These are phyloP conservation scores for Tachyglossus aculeatus DNA, from an alignment of 2,797 vertebrate species.

Conservation along the genomic window DNA sequence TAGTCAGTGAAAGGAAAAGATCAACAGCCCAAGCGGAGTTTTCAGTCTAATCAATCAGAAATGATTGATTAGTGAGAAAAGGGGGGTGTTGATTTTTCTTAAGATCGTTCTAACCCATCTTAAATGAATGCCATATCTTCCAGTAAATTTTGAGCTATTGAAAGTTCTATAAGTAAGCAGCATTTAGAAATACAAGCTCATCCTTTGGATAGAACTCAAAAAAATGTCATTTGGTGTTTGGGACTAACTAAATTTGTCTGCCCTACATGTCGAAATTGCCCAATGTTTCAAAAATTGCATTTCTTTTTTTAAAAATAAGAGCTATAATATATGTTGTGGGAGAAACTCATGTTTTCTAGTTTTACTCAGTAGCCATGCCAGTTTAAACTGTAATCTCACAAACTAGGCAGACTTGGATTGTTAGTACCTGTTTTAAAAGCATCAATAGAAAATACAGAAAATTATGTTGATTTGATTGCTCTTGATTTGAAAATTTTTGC, in stretches of 20 bases:
- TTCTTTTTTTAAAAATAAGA: background rate
- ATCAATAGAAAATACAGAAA: background rate
- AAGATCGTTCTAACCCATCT: too few relatives aligned
- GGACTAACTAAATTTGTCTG: constrained; percentile 12
- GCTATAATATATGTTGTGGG: background rate
- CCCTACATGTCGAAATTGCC: constrained; percentile 27
- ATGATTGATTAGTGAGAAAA: too few relatives aligned
- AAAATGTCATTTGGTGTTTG: background rate
- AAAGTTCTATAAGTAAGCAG: background rate
- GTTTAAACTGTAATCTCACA: background rate
- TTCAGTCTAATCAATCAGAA: too few relatives aligned
- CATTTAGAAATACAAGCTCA: rapidly evolving
- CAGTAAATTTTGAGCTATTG: too few relatives aligned
- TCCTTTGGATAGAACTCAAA: background rate
- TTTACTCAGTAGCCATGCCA: rapidly evolving
- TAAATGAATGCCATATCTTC: too few relatives aligned
- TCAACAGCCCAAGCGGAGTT: too few relatives aligned
- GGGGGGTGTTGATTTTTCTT: too few relatives aligned
- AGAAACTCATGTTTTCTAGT: background rate
- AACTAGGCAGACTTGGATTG: background rate
- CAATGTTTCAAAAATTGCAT: constrained; percentile 5
- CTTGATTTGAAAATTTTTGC: too few relatives aligned
- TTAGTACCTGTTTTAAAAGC: background rate
- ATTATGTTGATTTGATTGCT: background rate
- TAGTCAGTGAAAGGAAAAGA: too few relatives aligned